Evolutionary conservation across 2,113 vertebrate genomes (phyloP), one percentile per base, ranked within the genome.

Genomic region (Girardinichthys multiradiatus): DNA sequence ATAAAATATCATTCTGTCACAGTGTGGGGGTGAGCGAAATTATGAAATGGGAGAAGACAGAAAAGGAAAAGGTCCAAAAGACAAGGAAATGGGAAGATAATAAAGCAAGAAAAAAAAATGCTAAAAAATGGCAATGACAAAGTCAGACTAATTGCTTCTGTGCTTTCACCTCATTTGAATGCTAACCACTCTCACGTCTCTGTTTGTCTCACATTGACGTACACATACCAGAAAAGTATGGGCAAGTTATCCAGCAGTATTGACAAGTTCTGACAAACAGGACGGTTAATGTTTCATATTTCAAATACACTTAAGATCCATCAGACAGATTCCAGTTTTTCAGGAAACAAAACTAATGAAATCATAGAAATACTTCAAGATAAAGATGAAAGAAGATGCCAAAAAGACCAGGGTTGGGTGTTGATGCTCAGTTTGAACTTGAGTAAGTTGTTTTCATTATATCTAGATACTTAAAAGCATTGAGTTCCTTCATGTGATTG

Each of bases 71-170:
- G 15, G 26, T 58, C 72, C 19, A 35, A 54, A 54, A 68, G 54
- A 76, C 3, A 14, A 57, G 28, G 54, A 74, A 57, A 35, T 60
- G 63, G n/a, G 10, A 51, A 51, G 12, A 66, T 72, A 77, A 82
- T 62, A 62, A 69, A 68, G 68, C 27, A 24, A 21, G 61, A 39
- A 86, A 57, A 45, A 45, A 19, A 19, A 45, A 19, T n/a, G n/a
- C n/a, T n/a, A 48, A 60, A 51, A n/a, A 58, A 17, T 63, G 0
- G 9, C 24, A 45, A 19, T 19, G 42, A 19, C 42, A 82, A 65
- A 68, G 79, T 72, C 42, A 63, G 62, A 76, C 76, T 87, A 83
- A 81, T 86, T 90, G 81, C 62, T 64, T 79, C 42, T 4, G n/a
- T 30, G 58, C 68, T 24, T 72, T 73, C 73, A 67, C 64, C 48